Evolutionary conservation across 2,113 vertebrate genomes (phyloP).

Genomic region (Bos javanicus): DNA sequence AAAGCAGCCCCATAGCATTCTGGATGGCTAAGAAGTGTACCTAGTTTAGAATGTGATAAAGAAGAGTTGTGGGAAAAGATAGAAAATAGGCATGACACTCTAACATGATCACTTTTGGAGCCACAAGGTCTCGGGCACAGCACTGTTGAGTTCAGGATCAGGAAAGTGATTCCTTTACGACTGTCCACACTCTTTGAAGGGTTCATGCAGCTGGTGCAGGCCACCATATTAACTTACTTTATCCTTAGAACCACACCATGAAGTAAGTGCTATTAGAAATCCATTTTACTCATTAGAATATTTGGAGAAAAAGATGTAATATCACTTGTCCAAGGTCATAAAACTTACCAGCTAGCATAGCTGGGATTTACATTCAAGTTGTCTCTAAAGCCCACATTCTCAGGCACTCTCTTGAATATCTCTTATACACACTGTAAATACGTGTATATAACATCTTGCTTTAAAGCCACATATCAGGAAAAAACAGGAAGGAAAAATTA

Average conservation of each 20-base stretch:
- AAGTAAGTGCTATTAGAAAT: background rate
- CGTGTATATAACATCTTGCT: background rate
- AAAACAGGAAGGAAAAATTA: background rate
- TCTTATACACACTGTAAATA: background rate
- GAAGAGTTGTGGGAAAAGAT: background rate
- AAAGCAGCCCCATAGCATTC: background rate
- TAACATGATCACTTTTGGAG: background rate
- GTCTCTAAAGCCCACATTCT: background rate
- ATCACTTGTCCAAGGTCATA: background rate
- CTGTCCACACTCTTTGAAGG: background rate
- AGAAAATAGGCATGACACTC: background rate
- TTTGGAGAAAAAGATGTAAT: background rate
- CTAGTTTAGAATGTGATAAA: background rate
- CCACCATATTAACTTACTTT: background rate
- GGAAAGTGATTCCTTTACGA: background rate
- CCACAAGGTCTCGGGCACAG: background rate
- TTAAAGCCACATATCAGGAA: background rate
- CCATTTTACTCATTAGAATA: background rate
- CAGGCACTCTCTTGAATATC: background rate
- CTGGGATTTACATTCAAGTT: background rate
- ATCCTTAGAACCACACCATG: background rate
- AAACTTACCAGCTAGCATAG: background rate
- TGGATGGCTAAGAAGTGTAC: background rate
- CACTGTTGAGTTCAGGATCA: background rate
- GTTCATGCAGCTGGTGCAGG: background rate